Conservation (phyloP, 2,888 invertebrate genomes). For the Trichogramma dendrolimi region DNA sequence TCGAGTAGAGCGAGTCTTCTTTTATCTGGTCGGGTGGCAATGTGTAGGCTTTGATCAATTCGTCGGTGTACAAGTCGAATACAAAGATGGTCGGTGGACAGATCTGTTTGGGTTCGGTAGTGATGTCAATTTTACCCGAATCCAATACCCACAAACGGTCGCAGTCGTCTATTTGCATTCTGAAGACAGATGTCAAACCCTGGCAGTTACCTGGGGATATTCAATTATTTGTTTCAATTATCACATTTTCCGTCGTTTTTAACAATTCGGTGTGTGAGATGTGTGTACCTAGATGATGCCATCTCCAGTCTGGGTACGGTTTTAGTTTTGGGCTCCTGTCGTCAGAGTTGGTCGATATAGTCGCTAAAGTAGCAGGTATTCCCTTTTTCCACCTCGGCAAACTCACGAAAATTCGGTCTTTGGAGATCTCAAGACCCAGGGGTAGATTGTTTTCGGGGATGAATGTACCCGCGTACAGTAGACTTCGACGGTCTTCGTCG, state of each 20-base stretch:
- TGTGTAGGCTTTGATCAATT: constrained; percentile 59
- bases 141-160: constrained; percentile 77
- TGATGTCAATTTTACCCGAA: constrained; percentile 68
- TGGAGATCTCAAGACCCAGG: constrained; percentile 68
- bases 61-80: constrained; percentile 67
- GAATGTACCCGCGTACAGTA: constrained; percentile 61
- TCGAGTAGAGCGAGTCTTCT: constrained; percentile 65
- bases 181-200: constrained; percentile 72
- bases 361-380: constrained; percentile 70
- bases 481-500: constrained; percentile 57
- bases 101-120: constrained; percentile 65
- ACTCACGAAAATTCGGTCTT: constrained; percentile 68
- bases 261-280: neutral
- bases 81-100: constrained; percentile 72
- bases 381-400: constrained; percentile 74
- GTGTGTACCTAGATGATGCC: constrained; percentile 59
- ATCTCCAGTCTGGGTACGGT: constrained; percentile 75
- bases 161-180: constrained; percentile 70
- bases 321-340: constrained; percentile 59
- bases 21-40: constrained; percentile 65
- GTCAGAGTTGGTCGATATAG: constrained; percentile 59
- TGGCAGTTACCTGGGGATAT: constrained; percentile 57
- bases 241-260: neutral
- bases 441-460: constrained; percentile 72
- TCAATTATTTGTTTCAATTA: constrained; percentile 13